Base-by-base conservation (phyloP, 2,888 invertebrate species). In the Heterodera filipjevi region DNA sequence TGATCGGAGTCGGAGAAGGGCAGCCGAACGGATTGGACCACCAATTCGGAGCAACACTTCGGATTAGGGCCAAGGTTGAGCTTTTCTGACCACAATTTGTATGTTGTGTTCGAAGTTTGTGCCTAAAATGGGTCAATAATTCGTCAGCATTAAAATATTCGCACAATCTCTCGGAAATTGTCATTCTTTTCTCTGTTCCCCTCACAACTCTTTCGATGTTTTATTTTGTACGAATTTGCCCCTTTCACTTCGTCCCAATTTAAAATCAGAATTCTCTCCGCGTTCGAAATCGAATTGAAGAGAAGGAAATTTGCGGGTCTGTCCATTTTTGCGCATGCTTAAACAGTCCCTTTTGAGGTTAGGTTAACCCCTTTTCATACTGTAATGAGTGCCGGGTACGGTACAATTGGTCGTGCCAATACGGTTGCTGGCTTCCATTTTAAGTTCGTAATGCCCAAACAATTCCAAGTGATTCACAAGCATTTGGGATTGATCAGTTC, bases 391-490 rank as follows among this genome's bases (percentile, higher is more conserved):
- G 71, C 32, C 32, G 30, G 71, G 70, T 44, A 71, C 16, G 35
- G 76, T 75, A 49, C 80, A 80, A 59, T 80, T 80, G 32, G 53
- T 35, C 19, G 81, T 80, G 3, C 87, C 87, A 72, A 81, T 80
- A 16, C 79, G 77, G 75, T 87, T 87, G 14, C 81, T 77, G 22
- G 85, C 81, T 77, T 85, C 85, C 14, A 87, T 71, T 33, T 68
- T 79, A 14, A 86, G 80, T 19, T 82, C 78, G 77, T 86, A 86
- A 22, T 79, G 72, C 0, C 83, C 75, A 76, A 86, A 87, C 8
- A 82, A 84, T 32, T 71, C 19, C 68, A 84, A 59, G 5, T 68
- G 46, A 30, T 76, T 66, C 39, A 82, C 33, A 3, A 30, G n/a
- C 27, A 66, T 14, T 14, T 27, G 19, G 66, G 35, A 12, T 16